Conservation (phyloP, 2,113 vertebrate species). For the Ahaetulla prasina region DNA sequence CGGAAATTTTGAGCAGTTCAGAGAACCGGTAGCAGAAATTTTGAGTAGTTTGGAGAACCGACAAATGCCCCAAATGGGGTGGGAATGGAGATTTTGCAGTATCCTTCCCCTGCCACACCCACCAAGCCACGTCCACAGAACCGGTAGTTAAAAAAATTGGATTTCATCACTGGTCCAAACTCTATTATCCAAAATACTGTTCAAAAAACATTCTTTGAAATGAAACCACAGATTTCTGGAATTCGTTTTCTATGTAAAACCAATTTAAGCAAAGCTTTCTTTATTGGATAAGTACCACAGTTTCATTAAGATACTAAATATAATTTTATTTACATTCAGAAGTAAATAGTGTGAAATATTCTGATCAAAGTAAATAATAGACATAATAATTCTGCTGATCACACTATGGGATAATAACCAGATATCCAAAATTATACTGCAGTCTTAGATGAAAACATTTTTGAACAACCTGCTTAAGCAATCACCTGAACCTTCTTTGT, state of each 20-base stretch:
- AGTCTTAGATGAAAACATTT: background rate
- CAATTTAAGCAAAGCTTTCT: background rate
- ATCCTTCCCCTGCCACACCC: too few relatives aligned
- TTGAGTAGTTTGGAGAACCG: too few relatives aligned
- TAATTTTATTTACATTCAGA: background rate
- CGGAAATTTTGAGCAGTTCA: too few relatives aligned
- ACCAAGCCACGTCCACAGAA: too few relatives aligned
- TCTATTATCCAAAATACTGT: background rate
- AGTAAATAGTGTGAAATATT: background rate
- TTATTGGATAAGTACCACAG: slow-evolving; percentile 6
- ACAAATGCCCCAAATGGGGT: too few relatives aligned
- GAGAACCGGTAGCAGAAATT: too few relatives aligned
- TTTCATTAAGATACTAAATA: background rate
- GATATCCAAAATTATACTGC: background rate
- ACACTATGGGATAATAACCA: background rate
- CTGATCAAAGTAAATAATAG: background rate
- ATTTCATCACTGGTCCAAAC: too few relatives aligned
- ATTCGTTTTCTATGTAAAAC: background rate
- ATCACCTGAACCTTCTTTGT: background rate
- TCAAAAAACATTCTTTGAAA: background rate
- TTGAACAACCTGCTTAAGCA: background rate
- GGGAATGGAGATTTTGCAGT: too few relatives aligned
- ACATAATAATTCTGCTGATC: background rate
- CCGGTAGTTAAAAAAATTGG: too few relatives aligned
- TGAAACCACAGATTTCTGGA: background rate